Conservation (phyloP, 2,888 invertebrate species). For the Melinaea menophilus region DNA sequence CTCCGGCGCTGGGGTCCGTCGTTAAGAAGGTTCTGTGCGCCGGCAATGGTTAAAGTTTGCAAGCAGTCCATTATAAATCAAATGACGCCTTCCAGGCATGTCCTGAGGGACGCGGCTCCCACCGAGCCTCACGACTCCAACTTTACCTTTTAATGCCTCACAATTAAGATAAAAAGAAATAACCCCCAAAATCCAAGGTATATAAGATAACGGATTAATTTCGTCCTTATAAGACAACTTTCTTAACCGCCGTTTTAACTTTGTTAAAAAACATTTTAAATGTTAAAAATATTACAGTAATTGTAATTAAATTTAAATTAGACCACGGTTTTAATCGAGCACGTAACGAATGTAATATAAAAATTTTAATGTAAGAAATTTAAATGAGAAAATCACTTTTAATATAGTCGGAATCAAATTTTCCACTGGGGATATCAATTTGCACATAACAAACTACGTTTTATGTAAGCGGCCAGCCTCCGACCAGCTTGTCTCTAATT, state of each 20-base stretch:
- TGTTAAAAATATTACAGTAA: no score
- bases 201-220: constrained; percentile 77
- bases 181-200: constrained; percentile 76
- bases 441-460: constrained; percentile 27
- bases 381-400: no score
- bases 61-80: constrained; percentile 79
- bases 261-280: constrained; percentile 23
- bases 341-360: no score
- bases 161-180: constrained; percentile 78
- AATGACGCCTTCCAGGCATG: constrained; percentile 76
- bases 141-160: constrained; percentile 74
- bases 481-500: constrained; percentile 47
- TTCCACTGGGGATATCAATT: constrained; percentile 24
- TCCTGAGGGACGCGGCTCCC: constrained; percentile 75
- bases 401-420: constrained; percentile 22
- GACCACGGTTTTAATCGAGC: no score
- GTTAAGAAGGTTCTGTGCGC: constrained; percentile 73
- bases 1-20: constrained; percentile 74
- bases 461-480: constrained; percentile 37
- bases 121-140: constrained; percentile 67
- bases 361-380: no score
- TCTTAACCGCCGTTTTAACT: constrained; percentile 34
- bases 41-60: constrained; percentile 76
- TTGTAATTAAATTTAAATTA: no score
- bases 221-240: constrained; percentile 49